Base-by-base conservation (phyloP, 2,888 invertebrate species). In the Nematopogon swammerdamellus region DNA sequence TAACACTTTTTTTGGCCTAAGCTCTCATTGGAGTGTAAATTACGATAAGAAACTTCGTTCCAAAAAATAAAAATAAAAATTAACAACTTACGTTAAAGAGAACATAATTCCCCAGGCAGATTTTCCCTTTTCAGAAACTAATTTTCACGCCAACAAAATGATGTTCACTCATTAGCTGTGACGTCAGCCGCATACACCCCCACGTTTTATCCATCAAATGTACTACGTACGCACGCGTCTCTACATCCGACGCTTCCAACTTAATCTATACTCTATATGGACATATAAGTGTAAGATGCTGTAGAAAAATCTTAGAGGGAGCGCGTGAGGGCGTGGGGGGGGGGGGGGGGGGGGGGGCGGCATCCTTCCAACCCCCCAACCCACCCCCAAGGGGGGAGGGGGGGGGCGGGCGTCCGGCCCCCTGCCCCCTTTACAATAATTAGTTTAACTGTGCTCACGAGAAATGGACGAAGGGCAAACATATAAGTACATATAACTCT, bases 341-440 rank as follows among this genome's bases (percentile, higher is more conserved):
- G 36, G 36, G 8, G 36, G 36, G 36, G 36, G 36, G 4, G 36
- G 25, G 8, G 25, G 8, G 25, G 25, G n/a, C n/a, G 25, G 4
- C 5, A 8, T 6, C 4, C 8, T 11, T 20, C 17, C n/a, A n/a
- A n/a, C 16, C 36, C 29, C 42, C 30, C 18, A 10, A 47, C 45
- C 50, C 44, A 25, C 25, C 25, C 25, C 25, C 25, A 6, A 25
- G 8, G 36, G 36, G 36, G 36, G 36, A 8, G 36, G 25, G 8
- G 25, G 8, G 25, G 25, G 25, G 4, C 5, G 25, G 8, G 8
- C 8, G 14, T 20, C 17, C n/a, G n/a, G n/a, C 16, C 36, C 29
- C 42, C 30, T 16, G 11, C 50, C 45, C 50, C 44, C 50, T 25
- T 19, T 44, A 19, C 49, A 49, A 49, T 50, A 50, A 50, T 50